Evolutionary conservation across 1,140 invertebrate genomes (phyloP), one percentile per base, ranked within the genome.

Genomic region (Pogonomyrmex barbatus): DNA sequence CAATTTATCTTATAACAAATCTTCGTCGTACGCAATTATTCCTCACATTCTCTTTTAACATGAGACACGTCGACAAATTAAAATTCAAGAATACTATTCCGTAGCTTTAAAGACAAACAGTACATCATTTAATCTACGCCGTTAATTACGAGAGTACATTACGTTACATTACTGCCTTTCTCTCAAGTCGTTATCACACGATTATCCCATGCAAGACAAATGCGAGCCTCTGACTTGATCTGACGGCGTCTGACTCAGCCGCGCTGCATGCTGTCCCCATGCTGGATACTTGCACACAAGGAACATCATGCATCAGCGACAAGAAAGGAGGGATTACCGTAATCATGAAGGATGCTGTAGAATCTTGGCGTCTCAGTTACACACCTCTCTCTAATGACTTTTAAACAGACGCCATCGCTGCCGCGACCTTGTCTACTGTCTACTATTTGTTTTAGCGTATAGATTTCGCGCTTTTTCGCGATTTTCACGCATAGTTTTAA

Each of bases 331-430:
- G 77, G 36, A 70, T 81, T 56, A 54, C 14, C 33, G 36, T 81
- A 73, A 82, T 82, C 65, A 71, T 71, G 78, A 82, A 71, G 30
- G 50, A 82, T 82, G 67, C 24, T 1, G 24, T 5, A 82, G 52
- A 65, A 71, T 65, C 65, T 56, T 56, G 10, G 52, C 8, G 17
- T 39, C 12, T 70, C 42, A 8, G 45, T 83, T 62, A 50, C 14
- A 58, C 17, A 70, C 14, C 12, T 47, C 30, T 47, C 30, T 58
- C 68, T 83, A 83, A 83, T 83, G 79, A 83, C 65, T 75, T 73
- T 73, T 39, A 73, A 75, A 62, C 68, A 81, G 24, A 73, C 67
- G 67, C 54, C 50, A 4, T 58, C 10, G 67, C 4, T 58, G 5
- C 24, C 3, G 14, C 24, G 39, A 58, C 9, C 30, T 45, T 58